Evolutionary conservation across 2,888 invertebrate genomes (phyloP).

Genomic region (Drosophila subsilvestris): DNA sequence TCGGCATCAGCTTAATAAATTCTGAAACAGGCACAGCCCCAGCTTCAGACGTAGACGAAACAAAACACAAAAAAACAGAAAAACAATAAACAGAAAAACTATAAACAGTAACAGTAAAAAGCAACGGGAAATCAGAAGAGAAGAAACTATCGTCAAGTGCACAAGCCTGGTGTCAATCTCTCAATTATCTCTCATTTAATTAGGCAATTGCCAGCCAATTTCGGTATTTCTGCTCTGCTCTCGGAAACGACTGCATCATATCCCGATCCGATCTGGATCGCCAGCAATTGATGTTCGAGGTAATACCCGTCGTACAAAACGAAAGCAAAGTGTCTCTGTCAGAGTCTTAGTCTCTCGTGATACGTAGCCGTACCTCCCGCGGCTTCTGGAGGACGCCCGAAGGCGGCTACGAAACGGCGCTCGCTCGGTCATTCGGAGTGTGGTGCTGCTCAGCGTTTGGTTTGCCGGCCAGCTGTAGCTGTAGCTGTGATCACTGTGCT

Average conservation of each 20-base stretch:
- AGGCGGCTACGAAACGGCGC: slow-evolving; percentile 28
- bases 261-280: slow-evolving; percentile 1
- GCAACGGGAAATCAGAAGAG: slow-evolving; percentile 16
- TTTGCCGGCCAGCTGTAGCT: slow-evolving; percentile 53
- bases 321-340: neutral
- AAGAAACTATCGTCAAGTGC: slow-evolving; percentile 15
- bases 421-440: slow-evolving; percentile 48
- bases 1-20: slow-evolving; percentile 51
- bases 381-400: slow-evolving; percentile 40
- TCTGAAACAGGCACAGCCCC: neutral
- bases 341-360: neutral
- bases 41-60: neutral
- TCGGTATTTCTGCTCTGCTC: slow-evolving; percentile 28
- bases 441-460: slow-evolving; percentile 14
- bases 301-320: slow-evolving; percentile 38
- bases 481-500: slow-evolving; percentile 22
- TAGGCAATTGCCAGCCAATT: slow-evolving; percentile 59
- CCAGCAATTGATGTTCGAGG: slow-evolving; percentile 46
- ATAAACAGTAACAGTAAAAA: slow-evolving; percentile 21
- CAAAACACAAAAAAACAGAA: slow-evolving; percentile 13
- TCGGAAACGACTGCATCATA: slow-evolving; percentile 43
- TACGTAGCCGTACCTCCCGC: neutral
- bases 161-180: slow-evolving; percentile 53
- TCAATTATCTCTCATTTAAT: slow-evolving; percentile 68
- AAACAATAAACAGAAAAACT: slow-evolving; percentile 11